Evolutionary conservation across 2,888 invertebrate genomes (phyloP), one percentile per base, ranked within the genome.

Genomic region (Diarsia mendica): DNA sequence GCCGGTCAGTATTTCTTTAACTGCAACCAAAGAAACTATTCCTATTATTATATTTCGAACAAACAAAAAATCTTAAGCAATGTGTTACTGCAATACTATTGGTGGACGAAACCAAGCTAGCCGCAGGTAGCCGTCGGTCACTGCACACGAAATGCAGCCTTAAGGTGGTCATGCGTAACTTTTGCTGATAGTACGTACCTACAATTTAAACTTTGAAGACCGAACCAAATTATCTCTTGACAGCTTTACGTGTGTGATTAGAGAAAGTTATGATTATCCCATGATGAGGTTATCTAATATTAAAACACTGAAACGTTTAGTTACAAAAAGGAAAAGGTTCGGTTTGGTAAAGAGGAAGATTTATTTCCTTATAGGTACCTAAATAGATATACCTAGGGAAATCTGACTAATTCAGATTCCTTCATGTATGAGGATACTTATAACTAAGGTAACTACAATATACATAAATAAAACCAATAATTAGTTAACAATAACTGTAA

Each of bases 181-280:
- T n/a, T n/a, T n/a, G n/a, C n/a, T n/a, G n/a, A n/a, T n/a, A 2
- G 28, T 28, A 28, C 1, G 28, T 80, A 76, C 61, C 64, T 80
- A 76, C 58, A 79, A 86, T 80, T 80, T 79, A 76, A 80, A 82
- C 55, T 78, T 81, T 65, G 74, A 76, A 76, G 75, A 72, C 58
- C 63, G 65, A 49, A 55, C 80, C 63, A 75, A 83, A 83, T 85
- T 85, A 80, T 44, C 63, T 72, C 58, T 67, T n/a, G 77, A 80
- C 72, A 77, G 70, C 64, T 72, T 66, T 23, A 67, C 20, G 60
- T 33, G 51, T 71, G 33, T 65, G 73, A 48, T 44, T 53, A 28
- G 78, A 63, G 83, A 80, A 83, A 83, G 83, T 85, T 77, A 72
- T 70, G 70, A 82, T 74, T 74, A 78, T 73, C 67, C 61, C 61